Conservation (phyloP, 2,113 vertebrate genomes). For the Ciconia maguari region DNA sequence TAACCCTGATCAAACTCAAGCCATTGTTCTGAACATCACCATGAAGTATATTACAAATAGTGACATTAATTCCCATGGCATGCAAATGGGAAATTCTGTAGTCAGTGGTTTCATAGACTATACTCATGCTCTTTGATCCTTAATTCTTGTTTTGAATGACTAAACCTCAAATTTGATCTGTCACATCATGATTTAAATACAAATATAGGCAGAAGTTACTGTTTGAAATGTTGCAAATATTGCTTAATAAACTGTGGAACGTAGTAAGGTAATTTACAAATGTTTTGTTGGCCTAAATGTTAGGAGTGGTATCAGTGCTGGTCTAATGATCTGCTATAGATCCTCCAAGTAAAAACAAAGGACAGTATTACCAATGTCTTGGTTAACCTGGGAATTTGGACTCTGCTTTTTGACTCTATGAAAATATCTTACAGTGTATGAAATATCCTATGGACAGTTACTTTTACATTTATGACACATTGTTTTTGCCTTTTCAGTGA, state of each 20-base stretch:
- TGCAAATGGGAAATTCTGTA: not conserved
- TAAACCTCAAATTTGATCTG: not conserved
- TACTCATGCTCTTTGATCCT: not conserved
- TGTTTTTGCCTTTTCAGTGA: not conserved
- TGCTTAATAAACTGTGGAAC: not conserved
- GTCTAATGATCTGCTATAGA: not conserved
- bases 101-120: not conserved
- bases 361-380: not conserved
- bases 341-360: not conserved
- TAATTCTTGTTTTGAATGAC: not conserved
- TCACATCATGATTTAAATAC: not conserved
- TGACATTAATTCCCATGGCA: not conserved
- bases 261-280: not conserved
- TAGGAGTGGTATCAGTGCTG: not conserved
- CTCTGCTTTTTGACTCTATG: not conserved
- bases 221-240: not conserved
- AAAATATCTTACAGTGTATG: not conserved
- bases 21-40: not conserved
- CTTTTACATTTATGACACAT: not conserved
- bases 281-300: not conserved
- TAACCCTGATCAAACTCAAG: not conserved
- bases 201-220: not conserved
- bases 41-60: not conserved
- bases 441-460: not conserved
- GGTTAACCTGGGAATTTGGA: not conserved